phyloP scores from a whole-genome alignment of 2,113 vertebrate species.

The Myiozetetes cayanensis region DNA sequence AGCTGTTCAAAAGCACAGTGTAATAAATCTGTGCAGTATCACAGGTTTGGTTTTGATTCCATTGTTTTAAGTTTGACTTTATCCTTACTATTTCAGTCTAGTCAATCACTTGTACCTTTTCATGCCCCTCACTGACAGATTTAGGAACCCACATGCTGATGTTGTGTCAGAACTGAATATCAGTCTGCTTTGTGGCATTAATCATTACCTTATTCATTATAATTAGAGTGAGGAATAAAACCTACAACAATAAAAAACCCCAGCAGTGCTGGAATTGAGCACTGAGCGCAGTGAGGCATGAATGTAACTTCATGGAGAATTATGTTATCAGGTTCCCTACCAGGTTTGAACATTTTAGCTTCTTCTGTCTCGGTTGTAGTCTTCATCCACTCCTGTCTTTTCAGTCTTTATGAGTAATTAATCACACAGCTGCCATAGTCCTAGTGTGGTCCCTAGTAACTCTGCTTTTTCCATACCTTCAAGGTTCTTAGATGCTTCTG shows the following conservation, averaged over 20 bases:
- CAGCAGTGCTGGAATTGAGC: conserved; percentile 5
- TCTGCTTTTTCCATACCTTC: neutral
- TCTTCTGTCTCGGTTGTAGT: neutral
- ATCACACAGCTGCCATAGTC: neutral
- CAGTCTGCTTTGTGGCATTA: neutral
- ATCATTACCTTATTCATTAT: conserved; percentile 18
- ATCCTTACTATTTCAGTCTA: neutral
- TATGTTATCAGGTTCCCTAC: neutral
- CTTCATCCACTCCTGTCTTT: neutral
- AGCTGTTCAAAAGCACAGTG: neutral
- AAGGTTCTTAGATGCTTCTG: neutral
- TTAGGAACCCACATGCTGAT: neutral
- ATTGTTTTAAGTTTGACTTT: neutral
- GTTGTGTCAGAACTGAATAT: neutral
- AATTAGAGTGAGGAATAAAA: conserved; percentile 21
- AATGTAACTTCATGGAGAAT: neutral
- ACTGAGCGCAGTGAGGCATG: neutral
- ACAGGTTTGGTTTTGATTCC: neutral
- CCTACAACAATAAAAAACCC: neutral
- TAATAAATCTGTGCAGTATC: neutral
- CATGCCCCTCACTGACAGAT: neutral
- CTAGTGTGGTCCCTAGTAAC: neutral
- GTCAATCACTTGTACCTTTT: neutral
- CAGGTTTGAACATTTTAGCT: neutral
- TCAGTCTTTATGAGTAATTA: neutral